Conservation (phyloP, 1,140 invertebrate genomes). For the Drosophila dunni region DNA sequence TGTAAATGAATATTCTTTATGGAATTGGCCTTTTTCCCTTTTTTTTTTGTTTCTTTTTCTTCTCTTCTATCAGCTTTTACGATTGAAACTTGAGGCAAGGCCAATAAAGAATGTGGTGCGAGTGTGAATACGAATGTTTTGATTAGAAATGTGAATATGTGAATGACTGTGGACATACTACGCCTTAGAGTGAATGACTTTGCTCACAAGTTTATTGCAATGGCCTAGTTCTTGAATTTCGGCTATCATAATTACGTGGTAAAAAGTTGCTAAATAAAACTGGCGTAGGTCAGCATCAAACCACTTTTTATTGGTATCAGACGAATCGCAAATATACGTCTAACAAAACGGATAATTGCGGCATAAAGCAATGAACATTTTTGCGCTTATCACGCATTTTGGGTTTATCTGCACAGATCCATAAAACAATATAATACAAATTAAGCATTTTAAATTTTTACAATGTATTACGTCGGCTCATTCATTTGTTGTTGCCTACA, state of each 20-base stretch:
- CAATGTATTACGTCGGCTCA: slow-evolving; percentile 9
- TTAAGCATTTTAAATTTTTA: slow-evolving; percentile 24
- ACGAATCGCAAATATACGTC: not conserved
- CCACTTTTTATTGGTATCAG: slow-evolving; percentile 39
- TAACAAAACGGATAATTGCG: slow-evolving; percentile 18
- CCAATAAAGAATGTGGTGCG: slow-evolving; percentile 10
- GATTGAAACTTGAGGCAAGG: slow-evolving; percentile 20
- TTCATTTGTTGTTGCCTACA: slow-evolving; percentile 6
- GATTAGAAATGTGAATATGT: slow-evolving; percentile 3
- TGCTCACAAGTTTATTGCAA: slow-evolving; percentile 22
- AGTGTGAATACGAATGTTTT: not conserved
- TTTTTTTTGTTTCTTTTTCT: no score
- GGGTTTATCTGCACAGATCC: slow-evolving; percentile 21
- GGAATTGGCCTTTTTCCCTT: slow-evolving; percentile 11
- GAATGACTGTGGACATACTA: not conserved
- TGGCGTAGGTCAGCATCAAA: slow-evolving; percentile 72
- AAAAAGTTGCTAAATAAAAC: slow-evolving; percentile 25
- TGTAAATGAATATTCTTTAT: slow-evolving; percentile 19
- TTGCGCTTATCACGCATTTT: slow-evolving; percentile 34
- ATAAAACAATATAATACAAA: slow-evolving; percentile 36
- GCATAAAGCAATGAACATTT: slow-evolving; percentile 24
- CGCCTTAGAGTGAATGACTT: slow-evolving; percentile 23
- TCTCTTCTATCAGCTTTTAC: not conserved
- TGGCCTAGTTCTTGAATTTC: slow-evolving; percentile 43
- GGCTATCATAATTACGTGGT: slow-evolving; percentile 7